Percentiles rank a stretch among this genome's conserved stretches.
Evolutionary conservation across 2,113 vertebrate species (phyloP).

Genomic region (Sterrhoptilus dennistouni): DNA sequence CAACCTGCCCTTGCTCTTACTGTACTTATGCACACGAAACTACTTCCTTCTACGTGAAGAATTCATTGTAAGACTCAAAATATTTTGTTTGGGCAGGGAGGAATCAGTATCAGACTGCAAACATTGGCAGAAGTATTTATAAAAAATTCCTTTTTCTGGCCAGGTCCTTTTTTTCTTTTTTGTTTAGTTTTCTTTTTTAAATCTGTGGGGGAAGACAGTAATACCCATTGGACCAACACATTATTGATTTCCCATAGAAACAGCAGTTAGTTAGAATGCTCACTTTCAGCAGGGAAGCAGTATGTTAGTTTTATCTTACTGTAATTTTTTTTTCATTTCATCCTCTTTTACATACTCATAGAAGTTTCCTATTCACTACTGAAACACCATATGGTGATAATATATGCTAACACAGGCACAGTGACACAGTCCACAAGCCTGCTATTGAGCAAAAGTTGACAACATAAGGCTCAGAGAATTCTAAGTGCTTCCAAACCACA

Average conservation of each 20-base stretch:
- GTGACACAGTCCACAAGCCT: conserved; percentile 31
- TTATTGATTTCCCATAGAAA: background rate
- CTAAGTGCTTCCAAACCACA: conserved; percentile 12
- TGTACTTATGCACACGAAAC: background rate
- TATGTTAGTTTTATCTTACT: background rate
- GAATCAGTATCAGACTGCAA: background rate
- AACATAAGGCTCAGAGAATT: conserved; percentile 30
- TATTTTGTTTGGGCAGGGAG: background rate
- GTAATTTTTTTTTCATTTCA: background rate
- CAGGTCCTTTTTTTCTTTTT: background rate
- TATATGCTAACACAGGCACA: conserved; percentile 53
- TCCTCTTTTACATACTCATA: conserved; percentile 6
- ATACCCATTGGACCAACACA: background rate
- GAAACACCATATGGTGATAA: conserved; percentile 50
- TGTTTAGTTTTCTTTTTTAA: background rate
- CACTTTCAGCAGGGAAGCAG: conserved; percentile 20
- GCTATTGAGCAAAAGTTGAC: conserved; percentile 41
- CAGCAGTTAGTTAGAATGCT: background rate
- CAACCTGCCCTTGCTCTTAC: background rate
- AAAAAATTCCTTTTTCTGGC: conserved; percentile 6
- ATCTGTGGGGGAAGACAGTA: background rate
- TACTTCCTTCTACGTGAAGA: background rate
- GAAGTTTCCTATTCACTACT: conserved; percentile 22
- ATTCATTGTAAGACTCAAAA: background rate
- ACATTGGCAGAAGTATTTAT: background rate